Conservation (phyloP, 2,888 invertebrate species). For the Tridacna crocea region DNA sequence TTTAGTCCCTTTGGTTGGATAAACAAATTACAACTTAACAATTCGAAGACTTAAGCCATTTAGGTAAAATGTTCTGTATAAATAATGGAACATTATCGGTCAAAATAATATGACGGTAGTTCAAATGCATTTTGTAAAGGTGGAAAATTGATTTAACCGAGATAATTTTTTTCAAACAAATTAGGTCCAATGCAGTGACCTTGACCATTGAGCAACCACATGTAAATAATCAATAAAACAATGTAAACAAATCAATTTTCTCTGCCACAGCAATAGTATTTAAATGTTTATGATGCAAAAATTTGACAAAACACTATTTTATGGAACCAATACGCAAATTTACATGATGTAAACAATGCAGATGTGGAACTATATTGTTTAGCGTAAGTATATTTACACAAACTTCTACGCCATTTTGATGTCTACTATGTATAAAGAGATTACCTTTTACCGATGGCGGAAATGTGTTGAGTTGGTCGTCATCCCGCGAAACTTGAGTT, state of each 20-base stretch:
- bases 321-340: background rate
- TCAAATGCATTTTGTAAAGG: background rate
- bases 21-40: background rate
- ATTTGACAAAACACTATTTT: too few species aligned
- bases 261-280: background rate
- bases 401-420: constrained; percentile 72
- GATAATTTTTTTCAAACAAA: constrained; percentile 15
- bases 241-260: constrained; percentile 19
- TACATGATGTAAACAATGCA: constrained; percentile 22
- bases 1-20: constrained; percentile 1
- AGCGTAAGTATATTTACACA: constrained; percentile 54
- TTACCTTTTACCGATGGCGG: constrained; percentile 95
- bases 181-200: constrained; percentile 36
- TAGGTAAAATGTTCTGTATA: background rate
- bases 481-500: constrained; percentile 98
- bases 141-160: constrained; percentile 2
- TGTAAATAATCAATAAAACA: constrained; percentile 59
- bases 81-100: background rate
- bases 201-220: constrained; percentile 50
- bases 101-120: background rate
- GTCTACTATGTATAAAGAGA: constrained; percentile 64
- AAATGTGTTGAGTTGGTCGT: constrained; percentile 96
- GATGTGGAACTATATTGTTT: constrained; percentile 58
- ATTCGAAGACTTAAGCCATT: background rate
- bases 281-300: too few species aligned